These are phyloP conservation scores for Erebia epiphron DNA, from an alignment of 2,888 invertebrate species.

Conservation along the genomic window DNA sequence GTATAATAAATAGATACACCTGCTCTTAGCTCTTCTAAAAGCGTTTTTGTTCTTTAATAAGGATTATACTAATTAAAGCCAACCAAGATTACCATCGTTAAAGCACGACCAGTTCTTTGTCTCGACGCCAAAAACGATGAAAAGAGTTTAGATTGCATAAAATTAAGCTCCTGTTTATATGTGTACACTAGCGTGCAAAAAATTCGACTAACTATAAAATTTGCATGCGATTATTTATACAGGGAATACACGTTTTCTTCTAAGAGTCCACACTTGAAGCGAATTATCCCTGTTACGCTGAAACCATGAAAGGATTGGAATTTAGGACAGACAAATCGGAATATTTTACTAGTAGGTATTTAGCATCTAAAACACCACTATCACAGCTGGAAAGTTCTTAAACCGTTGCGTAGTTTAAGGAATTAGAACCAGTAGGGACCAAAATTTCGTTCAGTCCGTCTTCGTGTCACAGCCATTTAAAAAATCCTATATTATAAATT, in stretches of 20 bases:
- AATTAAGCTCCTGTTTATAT: slow-evolving; percentile 22
- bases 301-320: neutral
- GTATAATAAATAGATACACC: neutral
- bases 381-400: too few relatives aligned
- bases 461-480: too few relatives aligned
- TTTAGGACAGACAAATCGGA: too few relatives aligned
- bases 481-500: too few relatives aligned
- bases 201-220: slow-evolving; percentile 18
- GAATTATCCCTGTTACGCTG: slow-evolving; percentile 4
- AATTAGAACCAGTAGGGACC: neutral
- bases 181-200: slow-evolving; percentile 17
- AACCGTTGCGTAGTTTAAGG: neutral
- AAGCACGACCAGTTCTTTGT: slow-evolving; percentile 9
- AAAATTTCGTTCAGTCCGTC: too few relatives aligned
- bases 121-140: slow-evolving; percentile 11
- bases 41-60: neutral
- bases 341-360: too few relatives aligned
- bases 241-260: slow-evolving; percentile 17
- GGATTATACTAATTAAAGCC: slow-evolving; percentile 15
- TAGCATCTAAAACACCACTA: too few relatives aligned
- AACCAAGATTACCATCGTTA: slow-evolving; percentile 7
- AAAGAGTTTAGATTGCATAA: slow-evolving; percentile 17
- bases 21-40: neutral
- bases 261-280: slow-evolving; percentile 8
- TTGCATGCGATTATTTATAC: slow-evolving; percentile 23